These are phyloP conservation scores for Ictalurus furcatus DNA, from an alignment of 2,113 vertebrate species.

Conservation along the genomic window DNA sequence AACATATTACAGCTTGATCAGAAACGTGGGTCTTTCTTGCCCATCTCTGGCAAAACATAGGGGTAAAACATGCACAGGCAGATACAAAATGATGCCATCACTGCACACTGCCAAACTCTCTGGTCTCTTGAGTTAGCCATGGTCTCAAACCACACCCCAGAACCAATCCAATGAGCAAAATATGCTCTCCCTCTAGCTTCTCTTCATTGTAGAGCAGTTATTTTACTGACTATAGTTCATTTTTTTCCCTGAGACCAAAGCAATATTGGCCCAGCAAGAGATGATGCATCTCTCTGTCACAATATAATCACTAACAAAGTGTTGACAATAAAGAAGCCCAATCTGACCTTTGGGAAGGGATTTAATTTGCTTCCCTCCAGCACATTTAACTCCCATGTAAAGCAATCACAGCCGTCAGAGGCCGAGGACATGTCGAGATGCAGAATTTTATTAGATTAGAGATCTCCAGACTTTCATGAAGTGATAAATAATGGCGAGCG, in stretches of 20 bases:
- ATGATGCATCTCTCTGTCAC: constrained; percentile 40
- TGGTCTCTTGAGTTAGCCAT: not conserved
- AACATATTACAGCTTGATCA: constrained; percentile 48
- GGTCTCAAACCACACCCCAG: not conserved
- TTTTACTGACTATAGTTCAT: not conserved
- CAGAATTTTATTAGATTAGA: constrained; percentile 56
- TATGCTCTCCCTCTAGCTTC: not conserved
- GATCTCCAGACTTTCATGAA: constrained; percentile 50
- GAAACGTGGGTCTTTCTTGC: constrained; percentile 13
- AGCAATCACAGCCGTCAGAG: constrained; percentile 47
- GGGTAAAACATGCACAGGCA: constrained; percentile 18
- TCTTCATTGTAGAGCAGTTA: not conserved
- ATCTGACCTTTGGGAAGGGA: constrained; percentile 55
- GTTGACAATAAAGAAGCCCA: constrained; percentile 51
- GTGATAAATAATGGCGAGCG: constrained; percentile 49
- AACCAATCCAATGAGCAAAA: not conserved
- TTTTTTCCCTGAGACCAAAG: constrained; percentile 20
- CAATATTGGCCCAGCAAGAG: constrained; percentile 26
- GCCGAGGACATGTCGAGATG: constrained; percentile 39
- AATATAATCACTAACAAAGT: constrained; percentile 53
- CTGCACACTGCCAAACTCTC: constrained; percentile 14
- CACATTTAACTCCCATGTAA: constrained; percentile 54
- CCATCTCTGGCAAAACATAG: constrained; percentile 3
- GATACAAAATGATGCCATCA: constrained; percentile 29
- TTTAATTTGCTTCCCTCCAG: constrained; percentile 55